These are phyloP conservation scores for Ctenoplectra terminalis DNA, from an alignment of 1,140 invertebrate species.

Conservation along the genomic window DNA sequence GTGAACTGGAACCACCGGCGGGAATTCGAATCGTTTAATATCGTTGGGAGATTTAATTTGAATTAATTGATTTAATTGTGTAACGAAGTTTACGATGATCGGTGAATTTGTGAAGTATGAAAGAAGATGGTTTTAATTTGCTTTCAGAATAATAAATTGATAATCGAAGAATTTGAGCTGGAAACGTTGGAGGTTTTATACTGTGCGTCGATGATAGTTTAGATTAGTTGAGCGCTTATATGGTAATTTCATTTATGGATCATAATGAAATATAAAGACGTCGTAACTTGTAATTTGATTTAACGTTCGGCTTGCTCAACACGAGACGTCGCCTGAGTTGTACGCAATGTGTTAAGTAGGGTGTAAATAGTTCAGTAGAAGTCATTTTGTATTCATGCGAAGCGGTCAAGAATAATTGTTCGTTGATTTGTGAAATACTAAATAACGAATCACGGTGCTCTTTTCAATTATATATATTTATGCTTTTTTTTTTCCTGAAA, in stretches of 20 bases:
- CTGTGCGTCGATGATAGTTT: too few relatives aligned
- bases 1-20: conserved; percentile 23
- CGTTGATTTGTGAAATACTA: neutral
- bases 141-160: too few relatives aligned
- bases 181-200: neutral
- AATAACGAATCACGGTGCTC: neutral
- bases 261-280: too few relatives aligned
- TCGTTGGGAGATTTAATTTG: neutral
- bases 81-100: neutral
- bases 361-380: neutral
- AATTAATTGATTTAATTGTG: neutral
- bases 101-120: neutral
- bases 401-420: neutral
- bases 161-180: conserved; percentile 3
- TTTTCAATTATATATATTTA: neutral
- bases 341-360: neutral
- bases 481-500: neutral
- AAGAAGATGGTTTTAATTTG: neutral
- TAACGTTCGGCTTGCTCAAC: neutral
- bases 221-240: too few relatives aligned
- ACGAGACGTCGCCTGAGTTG: neutral
- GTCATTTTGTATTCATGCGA: neutral
- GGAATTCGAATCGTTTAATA: neutral
- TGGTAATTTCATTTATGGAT: too few relatives aligned
- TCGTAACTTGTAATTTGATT: neutral